Conservation (phyloP, 2,797 vertebrate genomes). For the Liparis tanakae region DNA sequence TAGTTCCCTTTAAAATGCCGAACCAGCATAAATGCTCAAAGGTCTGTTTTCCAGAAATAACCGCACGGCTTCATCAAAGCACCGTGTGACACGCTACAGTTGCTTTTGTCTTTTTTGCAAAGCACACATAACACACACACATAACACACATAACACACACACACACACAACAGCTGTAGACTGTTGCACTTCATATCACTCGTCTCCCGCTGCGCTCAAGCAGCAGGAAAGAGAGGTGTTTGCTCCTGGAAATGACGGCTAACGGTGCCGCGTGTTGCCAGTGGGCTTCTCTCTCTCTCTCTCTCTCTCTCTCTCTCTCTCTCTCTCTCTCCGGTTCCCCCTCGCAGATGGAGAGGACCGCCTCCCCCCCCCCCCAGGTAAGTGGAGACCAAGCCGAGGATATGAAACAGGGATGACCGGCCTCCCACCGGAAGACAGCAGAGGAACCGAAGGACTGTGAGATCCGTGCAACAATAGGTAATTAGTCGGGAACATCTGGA, state of each 20-base stretch:
- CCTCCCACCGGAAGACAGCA: slow-evolving; percentile 73
- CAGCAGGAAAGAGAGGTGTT: slow-evolving; percentile 54
- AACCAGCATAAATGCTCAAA: slow-evolving; percentile 16
- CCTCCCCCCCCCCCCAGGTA: slow-evolving; percentile 77
- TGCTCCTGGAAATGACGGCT: slow-evolving; percentile 65
- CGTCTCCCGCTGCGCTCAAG: slow-evolving; percentile 42
- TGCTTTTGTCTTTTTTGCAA: slow-evolving; percentile 25
- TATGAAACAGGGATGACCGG: slow-evolving; percentile 80
- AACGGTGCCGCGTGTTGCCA: slow-evolving; percentile 59
- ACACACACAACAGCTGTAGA: slow-evolving; percentile 58
- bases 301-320: slow-evolving; percentile 59
- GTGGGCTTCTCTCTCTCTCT: slow-evolving; percentile 57
- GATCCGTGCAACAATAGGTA: slow-evolving; percentile 81
- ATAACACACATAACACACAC: slow-evolving; percentile 26
- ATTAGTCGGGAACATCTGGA: slow-evolving; percentile 86
- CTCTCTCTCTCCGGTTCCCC: slow-evolving; percentile 60
- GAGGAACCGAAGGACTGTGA: slow-evolving; percentile 75
- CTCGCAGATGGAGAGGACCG: slow-evolving; percentile 80
- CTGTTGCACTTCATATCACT: slow-evolving; percentile 65
- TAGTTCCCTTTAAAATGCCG: slow-evolving; percentile 17
- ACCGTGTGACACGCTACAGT: neutral
- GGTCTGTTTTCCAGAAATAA: slow-evolving; percentile 45
- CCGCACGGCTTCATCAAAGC: slow-evolving; percentile 42
- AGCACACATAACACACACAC: slow-evolving; percentile 35
- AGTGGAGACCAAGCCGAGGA: slow-evolving; percentile 73